Conservation (phyloP, 2,888 invertebrate species). For the Drosophila nigritarsus region DNA sequence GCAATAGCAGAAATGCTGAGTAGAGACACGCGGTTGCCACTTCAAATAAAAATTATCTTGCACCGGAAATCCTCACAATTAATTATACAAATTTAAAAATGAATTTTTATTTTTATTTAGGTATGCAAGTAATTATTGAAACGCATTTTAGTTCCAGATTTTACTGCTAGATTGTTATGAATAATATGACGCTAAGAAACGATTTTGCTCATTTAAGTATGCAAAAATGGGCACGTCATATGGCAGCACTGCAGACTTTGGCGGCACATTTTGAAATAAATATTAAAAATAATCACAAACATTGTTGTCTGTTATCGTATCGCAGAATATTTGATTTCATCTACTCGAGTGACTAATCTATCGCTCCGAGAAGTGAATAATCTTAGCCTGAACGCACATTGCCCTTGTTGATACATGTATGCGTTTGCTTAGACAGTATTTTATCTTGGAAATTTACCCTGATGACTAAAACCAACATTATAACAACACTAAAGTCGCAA, state of each 20-base stretch:
- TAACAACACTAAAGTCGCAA: not conserved
- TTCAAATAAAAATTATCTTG: not conserved
- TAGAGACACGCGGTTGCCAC: conserved; percentile 2
- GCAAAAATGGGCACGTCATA: not conserved
- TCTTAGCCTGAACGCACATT: not conserved
- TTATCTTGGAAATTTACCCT: not conserved
- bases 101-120: not conserved
- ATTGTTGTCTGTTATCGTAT: not conserved
- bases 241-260: conserved; percentile 12
- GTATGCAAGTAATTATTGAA: not conserved
- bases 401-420: conserved; percentile 5
- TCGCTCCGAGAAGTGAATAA: not conserved
- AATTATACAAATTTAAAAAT: not conserved
- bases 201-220: not conserved
- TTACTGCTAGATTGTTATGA: not conserved
- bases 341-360: not conserved
- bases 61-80: not conserved
- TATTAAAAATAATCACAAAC: not conserved
- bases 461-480: not conserved
- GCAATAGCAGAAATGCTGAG: conserved; percentile 3
- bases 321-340: not conserved
- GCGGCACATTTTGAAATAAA: not conserved
- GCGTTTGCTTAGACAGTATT: not conserved
- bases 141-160: not conserved
- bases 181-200: not conserved